Evolutionary conservation across 2,888 invertebrate genomes (phyloP), one percentile per base, ranked within the genome.

Genomic region (Oeneis ivallda): DNA sequence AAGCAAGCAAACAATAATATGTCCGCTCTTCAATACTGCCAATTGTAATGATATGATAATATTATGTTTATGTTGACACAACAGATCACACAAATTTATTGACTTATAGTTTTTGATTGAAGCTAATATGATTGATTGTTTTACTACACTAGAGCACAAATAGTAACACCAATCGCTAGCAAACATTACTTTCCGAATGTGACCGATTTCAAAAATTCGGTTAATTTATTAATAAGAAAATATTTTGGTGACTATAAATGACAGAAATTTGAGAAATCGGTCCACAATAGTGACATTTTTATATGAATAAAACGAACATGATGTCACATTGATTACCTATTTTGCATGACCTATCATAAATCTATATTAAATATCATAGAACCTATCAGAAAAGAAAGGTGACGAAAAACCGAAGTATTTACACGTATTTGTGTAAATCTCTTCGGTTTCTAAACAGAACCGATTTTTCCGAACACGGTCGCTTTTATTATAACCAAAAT

Each of bases 11-110:
- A 37, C 32, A 57, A 39, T 52, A 53, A 37, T 15, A 47, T 37
- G 57, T 57, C 65, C 52, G 62, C 54, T 50, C 34, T 41, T 58
- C n/a, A 63, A 66, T 66, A 71, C 71, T 71, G 71, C 71, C 70
- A 66, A 47, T 63, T 63, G 34, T 56, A 39, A 54, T 34, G 15
- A 13, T n/a, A 15, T 34, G 15, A 3, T 41, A n/a, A n/a, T n/a
- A n/a, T n/a, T n/a, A 56, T 54, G 54, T 57, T 59, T 58, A 56
- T 65, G 49, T 57, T 62, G 61, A 66, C 68, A 69, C 64, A 69
- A 69, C 39, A 7, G 11, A 66, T 47, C 68, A 69, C 66, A 69
- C 68, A 69, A 69, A 65, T 43, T 62, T 52, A 19, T 60, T 68
- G 64, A 19, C 32, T 54, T 61, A 37, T 11, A 4, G 2, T 41